Evolutionary conservation across 37 sponge, comb jelly and placozoan genomes (phyloP).

Genomic region (Halichondria panicea): DNA sequence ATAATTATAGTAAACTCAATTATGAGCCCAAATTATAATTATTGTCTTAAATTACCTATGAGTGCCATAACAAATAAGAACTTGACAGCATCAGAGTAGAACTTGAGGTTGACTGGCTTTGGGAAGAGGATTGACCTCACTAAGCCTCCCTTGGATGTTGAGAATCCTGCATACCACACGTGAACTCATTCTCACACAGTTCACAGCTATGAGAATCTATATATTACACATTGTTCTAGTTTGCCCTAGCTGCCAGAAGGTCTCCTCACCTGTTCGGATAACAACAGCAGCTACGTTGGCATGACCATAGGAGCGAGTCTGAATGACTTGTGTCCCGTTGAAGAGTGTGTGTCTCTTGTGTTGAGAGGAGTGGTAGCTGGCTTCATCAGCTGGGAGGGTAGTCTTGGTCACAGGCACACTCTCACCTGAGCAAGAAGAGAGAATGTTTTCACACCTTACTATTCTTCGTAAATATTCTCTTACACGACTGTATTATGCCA

Average conservation of each 20-base stretch:
- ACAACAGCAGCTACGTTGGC: slow-evolving; percentile 64
- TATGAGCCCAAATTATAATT: too few species aligned
- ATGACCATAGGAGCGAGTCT: slow-evolving; percentile 64
- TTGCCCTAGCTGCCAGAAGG: too few species aligned
- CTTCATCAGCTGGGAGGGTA: slow-evolving; percentile 47
- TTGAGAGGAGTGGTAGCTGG: slow-evolving; percentile 28
- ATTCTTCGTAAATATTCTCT: too few species aligned
- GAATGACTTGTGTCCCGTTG: slow-evolving; percentile 82
- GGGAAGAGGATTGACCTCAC: slow-evolving; percentile 90
- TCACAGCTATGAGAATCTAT: too few species aligned
- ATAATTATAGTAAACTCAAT: too few species aligned
- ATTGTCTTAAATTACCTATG: slow-evolving; percentile 52
- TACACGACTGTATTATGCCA: too few species aligned
- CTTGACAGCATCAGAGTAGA: slow-evolving; percentile 77
- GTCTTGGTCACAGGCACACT: slow-evolving; percentile 89
- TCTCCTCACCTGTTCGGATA: slow-evolving; percentile 62
- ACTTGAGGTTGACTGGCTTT: slow-evolving; percentile 69
- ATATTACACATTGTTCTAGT: not conserved
- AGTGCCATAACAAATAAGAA: slow-evolving; percentile 71
- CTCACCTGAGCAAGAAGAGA: too few species aligned
- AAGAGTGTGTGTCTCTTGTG: slow-evolving; percentile 86
- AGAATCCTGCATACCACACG: slow-evolving; percentile 18
- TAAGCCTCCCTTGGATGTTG: slow-evolving; percentile 60
- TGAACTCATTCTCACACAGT: too few species aligned
- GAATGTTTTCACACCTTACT: too few species aligned